Conservation (phyloP, 2,888 invertebrate genomes). For the Ptychoptera contaminata region DNA sequence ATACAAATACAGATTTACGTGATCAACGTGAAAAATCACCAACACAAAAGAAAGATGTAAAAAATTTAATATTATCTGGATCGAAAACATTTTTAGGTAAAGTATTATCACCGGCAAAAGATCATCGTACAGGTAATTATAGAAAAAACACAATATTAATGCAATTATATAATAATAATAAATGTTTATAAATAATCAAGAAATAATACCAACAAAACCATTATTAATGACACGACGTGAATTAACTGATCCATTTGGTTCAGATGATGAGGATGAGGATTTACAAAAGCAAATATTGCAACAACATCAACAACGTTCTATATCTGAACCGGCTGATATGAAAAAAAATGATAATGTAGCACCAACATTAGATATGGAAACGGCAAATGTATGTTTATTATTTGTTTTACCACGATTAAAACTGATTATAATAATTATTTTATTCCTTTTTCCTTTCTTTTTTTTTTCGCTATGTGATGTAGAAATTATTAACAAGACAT, state of each 20-base stretch:
- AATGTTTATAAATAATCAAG: conserved; percentile 11
- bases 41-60: conserved; percentile 49
- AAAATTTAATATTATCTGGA: conserved; percentile 50
- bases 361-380: conserved; percentile 31
- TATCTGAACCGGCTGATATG: conserved; percentile 9
- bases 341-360: conserved; percentile 8
- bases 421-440: conserved; percentile 15
- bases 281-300: conserved; percentile 5
- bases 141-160: conserved; percentile 9
- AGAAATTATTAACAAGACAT: conserved; percentile 31
- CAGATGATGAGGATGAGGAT: conserved; percentile 66
- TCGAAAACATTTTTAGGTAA: conserved; percentile 59
- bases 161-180: conserved; percentile 10
- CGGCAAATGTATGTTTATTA: conserved; percentile 36
- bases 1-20: conserved; percentile 11
- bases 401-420: conserved; percentile 13
- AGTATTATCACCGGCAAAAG: conserved; percentile 59
- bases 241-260: conserved; percentile 77
- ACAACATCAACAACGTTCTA: conserved; percentile 2
- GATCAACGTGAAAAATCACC: conserved; percentile 35
- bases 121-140: conserved; percentile 33
- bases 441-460: conserved; percentile 14
- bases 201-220: conserved; percentile 12
- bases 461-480: conserved; percentile 15
- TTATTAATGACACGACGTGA: conserved; percentile 70